These are phyloP conservation scores for Apus apus DNA, from an alignment of 2,113 vertebrate species.

Conservation along the genomic window DNA sequence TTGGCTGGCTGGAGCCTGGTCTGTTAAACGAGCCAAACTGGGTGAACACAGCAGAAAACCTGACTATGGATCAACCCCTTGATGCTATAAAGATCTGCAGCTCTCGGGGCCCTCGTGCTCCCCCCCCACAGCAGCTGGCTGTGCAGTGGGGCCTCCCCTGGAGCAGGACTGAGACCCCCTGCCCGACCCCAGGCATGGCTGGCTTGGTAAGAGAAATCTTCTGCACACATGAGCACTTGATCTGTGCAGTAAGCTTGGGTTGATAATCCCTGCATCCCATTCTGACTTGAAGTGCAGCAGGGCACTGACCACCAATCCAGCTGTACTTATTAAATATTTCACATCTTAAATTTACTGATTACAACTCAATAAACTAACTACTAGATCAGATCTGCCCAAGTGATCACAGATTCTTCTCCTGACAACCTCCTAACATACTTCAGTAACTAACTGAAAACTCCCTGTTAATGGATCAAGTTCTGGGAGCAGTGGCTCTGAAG, in stretches of 20 bases:
- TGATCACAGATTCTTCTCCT: not conserved
- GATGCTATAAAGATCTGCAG: rapidly evolving
- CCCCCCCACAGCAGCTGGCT: not conserved
- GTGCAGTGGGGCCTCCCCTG: rapidly evolving
- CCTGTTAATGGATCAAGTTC: rapidly evolving
- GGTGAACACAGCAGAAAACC: not conserved
- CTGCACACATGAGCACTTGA: not conserved
- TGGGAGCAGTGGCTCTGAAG: not conserved
- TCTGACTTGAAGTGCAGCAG: not conserved
- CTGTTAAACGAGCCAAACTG: rapidly evolving
- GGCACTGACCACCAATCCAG: not conserved
- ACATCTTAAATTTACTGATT: no score
- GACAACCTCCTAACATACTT: not conserved
- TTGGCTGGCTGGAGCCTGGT: not conserved
- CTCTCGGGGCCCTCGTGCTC: no score
- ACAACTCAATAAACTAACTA: not conserved
- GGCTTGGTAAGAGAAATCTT: not conserved
- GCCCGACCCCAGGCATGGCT: rapidly evolving
- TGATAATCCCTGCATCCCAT: not conserved
- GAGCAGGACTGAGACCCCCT: no score
- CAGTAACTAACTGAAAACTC: not conserved
- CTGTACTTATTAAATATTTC: not conserved
- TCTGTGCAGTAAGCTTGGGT: rapidly evolving
- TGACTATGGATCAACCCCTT: not conserved
- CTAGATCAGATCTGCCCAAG: not conserved